These are phyloP conservation scores for Euwallacea fornicatus DNA, from an alignment of 1,140 invertebrate genomes.

Conservation along the genomic window DNA sequence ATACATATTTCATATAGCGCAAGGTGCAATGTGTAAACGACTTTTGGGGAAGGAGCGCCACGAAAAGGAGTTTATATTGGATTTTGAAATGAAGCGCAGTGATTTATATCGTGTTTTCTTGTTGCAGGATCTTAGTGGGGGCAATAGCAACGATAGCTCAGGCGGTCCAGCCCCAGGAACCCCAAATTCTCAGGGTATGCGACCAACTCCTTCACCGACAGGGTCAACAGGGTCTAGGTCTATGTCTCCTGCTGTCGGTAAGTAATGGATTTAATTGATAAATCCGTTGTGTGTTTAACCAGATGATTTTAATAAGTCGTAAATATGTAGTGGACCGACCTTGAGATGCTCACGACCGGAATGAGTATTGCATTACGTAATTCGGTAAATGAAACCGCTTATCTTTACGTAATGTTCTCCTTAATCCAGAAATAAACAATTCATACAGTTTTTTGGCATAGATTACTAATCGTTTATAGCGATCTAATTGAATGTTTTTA, in stretches of 20 bases:
- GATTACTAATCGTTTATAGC: conserved; percentile 5
- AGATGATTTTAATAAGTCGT: background rate
- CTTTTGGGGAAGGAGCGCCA: background rate
- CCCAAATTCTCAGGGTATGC: conserved; percentile 76
- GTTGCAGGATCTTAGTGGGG: conserved; percentile 72
- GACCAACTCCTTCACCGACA: conserved; percentile 91
- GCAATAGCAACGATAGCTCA: conserved; percentile 69
- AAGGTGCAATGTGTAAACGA: conserved; percentile 7
- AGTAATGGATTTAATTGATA: conserved; percentile 48
- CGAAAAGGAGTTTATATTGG: no score
- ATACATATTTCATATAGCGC: background rate
- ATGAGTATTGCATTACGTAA: conserved; percentile 13
- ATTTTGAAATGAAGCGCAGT: no score
- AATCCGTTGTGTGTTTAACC: background rate
- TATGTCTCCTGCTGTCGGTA: conserved; percentile 94
- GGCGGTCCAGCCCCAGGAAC: conserved; percentile 73
- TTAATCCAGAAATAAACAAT: conserved; percentile 32
- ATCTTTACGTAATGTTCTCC: conserved; percentile 27
- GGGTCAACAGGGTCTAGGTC: conserved; percentile 90
- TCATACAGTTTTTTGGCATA: background rate
- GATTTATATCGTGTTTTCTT: conserved; percentile 16
- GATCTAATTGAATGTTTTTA: conserved; percentile 15
- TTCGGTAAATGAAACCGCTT: conserved; percentile 12
- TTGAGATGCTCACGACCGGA: conserved; percentile 18
- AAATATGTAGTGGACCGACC: conserved; percentile 17